Percentiles rank a stretch among this genome's conserved stretches.
Evolutionary conservation across 2,888 invertebrate genomes (phyloP).

Genomic region (Cryptosula pallasiana): DNA sequence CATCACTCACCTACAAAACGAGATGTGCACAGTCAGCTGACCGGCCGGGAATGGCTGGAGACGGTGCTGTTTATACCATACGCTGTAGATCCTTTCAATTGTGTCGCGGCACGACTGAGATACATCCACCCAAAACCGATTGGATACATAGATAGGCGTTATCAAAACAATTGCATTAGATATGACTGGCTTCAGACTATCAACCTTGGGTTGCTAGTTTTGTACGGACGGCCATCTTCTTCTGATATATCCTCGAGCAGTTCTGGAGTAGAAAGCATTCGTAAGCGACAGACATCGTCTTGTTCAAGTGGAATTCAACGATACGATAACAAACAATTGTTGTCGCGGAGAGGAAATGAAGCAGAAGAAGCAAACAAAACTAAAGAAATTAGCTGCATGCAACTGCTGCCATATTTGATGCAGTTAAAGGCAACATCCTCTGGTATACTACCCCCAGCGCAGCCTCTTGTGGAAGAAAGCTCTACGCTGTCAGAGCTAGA

Average conservation of each 20-base stretch:
- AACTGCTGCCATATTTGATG: slow-evolving; percentile 2
- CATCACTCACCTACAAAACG: slow-evolving; percentile 1
- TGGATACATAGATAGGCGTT: background rate
- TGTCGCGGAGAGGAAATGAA: too few relatives aligned
- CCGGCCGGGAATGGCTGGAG: background rate
- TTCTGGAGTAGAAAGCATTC: too few relatives aligned
- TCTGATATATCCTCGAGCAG: too few relatives aligned
- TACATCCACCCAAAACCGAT: background rate
- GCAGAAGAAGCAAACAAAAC: too few relatives aligned
- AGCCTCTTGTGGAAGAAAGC: background rate
- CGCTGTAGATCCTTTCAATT: slow-evolving; percentile 12
- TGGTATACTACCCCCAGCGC: background rate
- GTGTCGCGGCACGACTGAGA: background rate
- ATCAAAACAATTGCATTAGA: background rate
- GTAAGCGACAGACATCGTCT: too few relatives aligned
- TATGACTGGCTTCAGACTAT: background rate
- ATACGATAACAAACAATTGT: too few relatives aligned
- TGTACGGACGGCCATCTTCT: too few relatives aligned
- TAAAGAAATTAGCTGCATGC: background rate
- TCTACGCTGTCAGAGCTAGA: background rate
- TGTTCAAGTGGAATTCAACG: background rate
- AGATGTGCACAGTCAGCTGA: background rate
- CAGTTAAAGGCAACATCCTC: background rate
- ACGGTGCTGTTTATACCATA: slow-evolving; percentile 3
- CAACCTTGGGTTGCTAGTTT: background rate